Evolutionary conservation across 1,140 invertebrate species (phyloP).

Genomic region (Nomia melanderi): DNA sequence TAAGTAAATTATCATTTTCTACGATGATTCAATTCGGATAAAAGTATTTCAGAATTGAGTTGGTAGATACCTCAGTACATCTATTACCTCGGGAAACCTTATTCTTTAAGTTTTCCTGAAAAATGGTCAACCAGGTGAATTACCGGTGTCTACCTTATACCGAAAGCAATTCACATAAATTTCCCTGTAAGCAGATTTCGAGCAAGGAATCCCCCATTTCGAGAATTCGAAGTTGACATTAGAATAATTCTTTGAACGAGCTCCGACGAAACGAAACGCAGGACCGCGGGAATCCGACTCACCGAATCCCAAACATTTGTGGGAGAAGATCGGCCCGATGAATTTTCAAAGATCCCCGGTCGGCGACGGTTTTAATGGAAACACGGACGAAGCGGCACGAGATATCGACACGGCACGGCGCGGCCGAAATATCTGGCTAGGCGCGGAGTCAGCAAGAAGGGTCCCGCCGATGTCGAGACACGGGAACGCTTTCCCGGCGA

Average conservation of each 20-base stretch:
- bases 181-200: constrained; percentile 11
- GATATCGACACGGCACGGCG: constrained; percentile 6
- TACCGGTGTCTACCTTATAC: too few species aligned
- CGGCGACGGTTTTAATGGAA: constrained; percentile 66
- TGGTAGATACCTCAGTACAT: too few species aligned
- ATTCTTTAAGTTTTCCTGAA: too few species aligned
- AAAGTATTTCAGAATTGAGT: too few species aligned
- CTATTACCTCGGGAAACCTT: too few species aligned
- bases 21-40: too few species aligned
- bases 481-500: constrained; percentile 53
- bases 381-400: neutral
- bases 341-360: constrained; percentile 64
- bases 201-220: neutral
- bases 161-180: constrained; percentile 31
- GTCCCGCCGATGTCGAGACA: constrained; percentile 41
- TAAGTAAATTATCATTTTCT: too few species aligned
- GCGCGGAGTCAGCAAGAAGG: constrained; percentile 18
- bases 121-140: too few species aligned
- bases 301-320: constrained; percentile 65
- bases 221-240: neutral
- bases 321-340: constrained; percentile 63
- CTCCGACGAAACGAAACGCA: constrained; percentile 2
- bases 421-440: constrained; percentile 27
- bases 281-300: constrained; percentile 44
- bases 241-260: constrained; percentile 7